Percentiles rank a stretch among this genome's conserved stretches.
phyloP scores from a whole-genome alignment of 2,113 vertebrate genomes.

The Pagrus major region DNA sequence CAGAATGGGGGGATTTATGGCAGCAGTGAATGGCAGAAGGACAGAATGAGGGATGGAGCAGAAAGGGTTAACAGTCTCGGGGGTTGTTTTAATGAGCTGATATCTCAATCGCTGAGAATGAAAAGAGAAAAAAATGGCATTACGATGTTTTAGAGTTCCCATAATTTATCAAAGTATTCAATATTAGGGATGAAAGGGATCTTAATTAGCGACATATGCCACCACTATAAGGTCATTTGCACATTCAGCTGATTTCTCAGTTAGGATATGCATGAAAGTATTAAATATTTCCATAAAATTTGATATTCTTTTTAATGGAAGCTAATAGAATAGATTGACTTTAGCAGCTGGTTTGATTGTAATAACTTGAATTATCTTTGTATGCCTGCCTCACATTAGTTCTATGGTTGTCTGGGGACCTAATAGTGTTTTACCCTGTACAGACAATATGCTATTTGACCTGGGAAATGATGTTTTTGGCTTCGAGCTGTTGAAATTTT shows the following conservation, averaged over 20 bases:
- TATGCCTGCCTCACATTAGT: background rate
- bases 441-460: constrained; percentile 12
- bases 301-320: constrained; percentile 50
- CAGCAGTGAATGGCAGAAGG: constrained; percentile 46
- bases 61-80: constrained; percentile 57
- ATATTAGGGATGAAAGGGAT: constrained; percentile 67
- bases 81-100: constrained; percentile 74
- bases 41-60: constrained; percentile 14
- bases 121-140: constrained; percentile 33
- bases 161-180: constrained; percentile 61
- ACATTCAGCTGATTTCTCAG: constrained; percentile 60
- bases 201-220: constrained; percentile 60
- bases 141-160: constrained; percentile 22
- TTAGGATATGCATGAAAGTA: constrained; percentile 18
- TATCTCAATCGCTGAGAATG: constrained; percentile 53
- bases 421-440: background rate
- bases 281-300: constrained; percentile 58
- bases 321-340: constrained; percentile 48
- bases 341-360: constrained; percentile 12
- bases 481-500: background rate
- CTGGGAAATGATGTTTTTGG: background rate
- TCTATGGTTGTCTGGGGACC: background rate
- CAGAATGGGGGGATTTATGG: constrained; percentile 58
- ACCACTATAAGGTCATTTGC: constrained; percentile 58
- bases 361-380: background rate